A percentile compares a stretch with the other conserved stretches of the same genome.
These are phyloP conservation scores for Crotophaga sulcirostris DNA, from an alignment of 2,113 vertebrate species.

Conservation along the genomic window DNA sequence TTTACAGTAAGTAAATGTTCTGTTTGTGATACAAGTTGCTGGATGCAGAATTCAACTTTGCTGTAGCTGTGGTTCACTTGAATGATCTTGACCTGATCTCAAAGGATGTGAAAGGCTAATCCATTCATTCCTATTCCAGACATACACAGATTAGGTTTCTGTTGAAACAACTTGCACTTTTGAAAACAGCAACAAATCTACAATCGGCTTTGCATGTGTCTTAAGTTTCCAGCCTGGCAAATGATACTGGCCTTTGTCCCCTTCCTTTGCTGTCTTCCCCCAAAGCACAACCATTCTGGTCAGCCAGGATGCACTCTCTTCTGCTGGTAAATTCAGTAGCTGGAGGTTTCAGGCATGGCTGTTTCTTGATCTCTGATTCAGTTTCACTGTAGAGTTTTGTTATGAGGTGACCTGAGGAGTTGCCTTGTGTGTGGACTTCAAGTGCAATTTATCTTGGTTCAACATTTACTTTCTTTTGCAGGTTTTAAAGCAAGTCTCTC, in stretches of 20 bases:
- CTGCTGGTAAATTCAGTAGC: background rate
- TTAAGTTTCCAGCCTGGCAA: background rate
- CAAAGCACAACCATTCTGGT: background rate
- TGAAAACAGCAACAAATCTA: constrained; percentile 38
- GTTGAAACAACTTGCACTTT: constrained; percentile 47
- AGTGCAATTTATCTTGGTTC: background rate
- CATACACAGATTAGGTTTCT: constrained; percentile 51
- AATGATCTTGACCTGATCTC: constrained; percentile 34
- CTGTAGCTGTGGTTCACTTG: background rate
- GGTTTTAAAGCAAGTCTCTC: background rate
- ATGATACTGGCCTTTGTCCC: background rate
- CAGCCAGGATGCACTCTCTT: background rate
- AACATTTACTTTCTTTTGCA: background rate
- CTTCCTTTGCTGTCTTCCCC: background rate
- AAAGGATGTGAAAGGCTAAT: constrained; percentile 60
- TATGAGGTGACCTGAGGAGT: background rate
- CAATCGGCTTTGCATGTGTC: constrained; percentile 22
- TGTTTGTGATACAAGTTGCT: background rate
- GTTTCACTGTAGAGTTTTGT: background rate
- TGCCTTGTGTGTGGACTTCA: background rate
- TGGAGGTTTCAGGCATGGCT: background rate
- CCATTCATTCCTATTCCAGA: constrained; percentile 63
- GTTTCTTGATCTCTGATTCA: background rate
- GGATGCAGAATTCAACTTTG: background rate
- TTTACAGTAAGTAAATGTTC: background rate